Percentiles rank a stretch among this genome's conserved stretches.
These are phyloP conservation scores for Trogon surrucura DNA, from an alignment of 2,113 vertebrate species.

Conservation along the genomic window DNA sequence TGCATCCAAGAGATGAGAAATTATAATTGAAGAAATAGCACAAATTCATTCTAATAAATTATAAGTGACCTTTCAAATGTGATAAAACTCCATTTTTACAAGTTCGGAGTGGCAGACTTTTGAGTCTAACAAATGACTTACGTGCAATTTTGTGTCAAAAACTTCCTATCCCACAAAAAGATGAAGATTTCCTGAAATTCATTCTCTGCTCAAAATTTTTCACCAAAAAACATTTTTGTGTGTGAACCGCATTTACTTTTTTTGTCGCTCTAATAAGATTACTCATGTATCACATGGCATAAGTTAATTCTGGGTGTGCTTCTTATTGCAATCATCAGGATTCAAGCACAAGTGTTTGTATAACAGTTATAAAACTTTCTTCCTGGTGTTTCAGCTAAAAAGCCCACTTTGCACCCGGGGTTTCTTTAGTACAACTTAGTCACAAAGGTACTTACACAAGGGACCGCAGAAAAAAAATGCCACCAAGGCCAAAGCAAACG, in stretches of 20 bases:
- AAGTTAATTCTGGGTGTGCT: conserved; percentile 37
- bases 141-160: background rate
- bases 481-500: conserved; percentile 22
- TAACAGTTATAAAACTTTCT: background rate
- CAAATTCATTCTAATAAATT: conserved; percentile 7
- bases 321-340: conserved; percentile 1
- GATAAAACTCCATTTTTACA: background rate
- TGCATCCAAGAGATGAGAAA: conserved; percentile 28
- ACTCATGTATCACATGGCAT: conserved; percentile 13
- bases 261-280: conserved; percentile 27
- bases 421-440: background rate
- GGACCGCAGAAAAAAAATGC: background rate
- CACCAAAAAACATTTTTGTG: background rate
- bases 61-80: background rate
- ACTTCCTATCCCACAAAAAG: background rate
- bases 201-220: background rate
- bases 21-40: background rate
- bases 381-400: conserved; percentile 6
- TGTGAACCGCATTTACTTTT: background rate
- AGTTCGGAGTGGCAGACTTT: background rate
- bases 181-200: background rate
- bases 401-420: background rate
- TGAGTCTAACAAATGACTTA: background rate
- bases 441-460: background rate
- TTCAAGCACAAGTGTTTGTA: background rate